Evolutionary conservation across 2,113 vertebrate genomes (phyloP), one percentile per base, ranked within the genome.

Genomic region (Pholis gunnellus): DNA sequence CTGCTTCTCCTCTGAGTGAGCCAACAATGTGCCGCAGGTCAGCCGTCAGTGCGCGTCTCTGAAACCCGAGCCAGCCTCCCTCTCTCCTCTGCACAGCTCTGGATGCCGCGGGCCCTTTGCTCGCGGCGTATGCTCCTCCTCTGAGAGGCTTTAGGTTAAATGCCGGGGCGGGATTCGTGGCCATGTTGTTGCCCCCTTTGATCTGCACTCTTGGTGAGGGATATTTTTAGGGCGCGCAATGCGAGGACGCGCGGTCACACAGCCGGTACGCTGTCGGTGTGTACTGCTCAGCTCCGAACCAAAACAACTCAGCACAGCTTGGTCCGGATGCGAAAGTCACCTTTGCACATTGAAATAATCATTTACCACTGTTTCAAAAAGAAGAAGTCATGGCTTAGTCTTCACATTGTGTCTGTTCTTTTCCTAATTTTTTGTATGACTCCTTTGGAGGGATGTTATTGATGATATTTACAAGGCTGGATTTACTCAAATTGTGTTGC

Each of bases 161-260:
- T 88, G 83, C 84, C 87, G 82, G 94, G 93, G 94, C 88, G 92
- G 94, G 94, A 87, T 93, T 88, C 85, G 71, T 78, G 88, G 81
- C 83, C 72, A 72, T 70, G 88, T 77, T 79, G 86, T 85, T 81
- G 80, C 88, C 90, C 78, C 72, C 88, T 93, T 93, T 93, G 91
- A 94, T 94, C 87, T 79, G 54, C 36, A 64, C 87, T 70, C 90
- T 83, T 78, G 76, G 78, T 52, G 80, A 84, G 80, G 71, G 92
- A 86, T 95, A 95, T 95, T 93, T 95, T 94, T 95, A 94, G 94
- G 89, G 73, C 52, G 87, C 74, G 73, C 75, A 75, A 82, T 91
- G 92, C 89, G 66, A 83, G 72, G 63, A 59, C 76, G 54, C 83
- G 75, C 87, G 76, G 89, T 81, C 52, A 11, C 20, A 22, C 14